Percentiles rank a stretch among this genome's conserved stretches.
Evolutionary conservation across 2,113 vertebrate genomes (phyloP).

Genomic region (Macrotus californicus): DNA sequence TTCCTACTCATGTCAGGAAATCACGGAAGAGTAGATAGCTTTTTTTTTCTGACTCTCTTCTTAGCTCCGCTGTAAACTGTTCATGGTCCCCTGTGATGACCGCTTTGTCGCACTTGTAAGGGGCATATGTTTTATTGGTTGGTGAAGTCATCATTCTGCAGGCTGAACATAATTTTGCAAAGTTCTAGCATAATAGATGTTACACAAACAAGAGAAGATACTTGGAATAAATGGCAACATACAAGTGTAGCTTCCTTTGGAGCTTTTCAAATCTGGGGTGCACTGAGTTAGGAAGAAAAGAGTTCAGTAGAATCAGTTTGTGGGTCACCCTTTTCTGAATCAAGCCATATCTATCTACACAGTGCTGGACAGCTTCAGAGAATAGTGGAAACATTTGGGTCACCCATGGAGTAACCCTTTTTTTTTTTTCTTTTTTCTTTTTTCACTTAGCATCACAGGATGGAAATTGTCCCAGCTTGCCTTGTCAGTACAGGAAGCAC

Average conservation of each 20-base stretch:
- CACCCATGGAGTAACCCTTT: not conserved
- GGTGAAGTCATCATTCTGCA: not conserved
- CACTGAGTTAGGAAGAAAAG: not conserved
- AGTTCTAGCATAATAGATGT: not conserved
- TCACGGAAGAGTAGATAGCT: not conserved
- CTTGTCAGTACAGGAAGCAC: not conserved
- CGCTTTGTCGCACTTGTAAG: not conserved
- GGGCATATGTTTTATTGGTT: not conserved
- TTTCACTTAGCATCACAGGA: not conserved
- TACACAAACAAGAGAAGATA: not conserved
- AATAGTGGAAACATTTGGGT: not conserved
- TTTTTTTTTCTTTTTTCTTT: not conserved
- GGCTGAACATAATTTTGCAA: not conserved
- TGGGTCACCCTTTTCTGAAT: not conserved
- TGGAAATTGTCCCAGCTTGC: not conserved
- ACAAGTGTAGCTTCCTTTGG: not conserved
- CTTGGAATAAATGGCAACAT: conserved; percentile 7
- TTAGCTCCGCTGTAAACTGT: not conserved
- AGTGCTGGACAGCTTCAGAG: not conserved
- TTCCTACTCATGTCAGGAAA: not conserved
- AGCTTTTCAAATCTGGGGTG: not conserved
- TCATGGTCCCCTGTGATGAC: not conserved
- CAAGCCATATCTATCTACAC: not conserved
- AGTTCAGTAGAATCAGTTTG: not conserved
- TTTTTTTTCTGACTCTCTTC: not conserved